Percentiles rank a stretch among this genome's conserved stretches.
Evolutionary conservation across 2,888 invertebrate species (phyloP).

Genomic region (Vannuccia rotundouncinata): DNA sequence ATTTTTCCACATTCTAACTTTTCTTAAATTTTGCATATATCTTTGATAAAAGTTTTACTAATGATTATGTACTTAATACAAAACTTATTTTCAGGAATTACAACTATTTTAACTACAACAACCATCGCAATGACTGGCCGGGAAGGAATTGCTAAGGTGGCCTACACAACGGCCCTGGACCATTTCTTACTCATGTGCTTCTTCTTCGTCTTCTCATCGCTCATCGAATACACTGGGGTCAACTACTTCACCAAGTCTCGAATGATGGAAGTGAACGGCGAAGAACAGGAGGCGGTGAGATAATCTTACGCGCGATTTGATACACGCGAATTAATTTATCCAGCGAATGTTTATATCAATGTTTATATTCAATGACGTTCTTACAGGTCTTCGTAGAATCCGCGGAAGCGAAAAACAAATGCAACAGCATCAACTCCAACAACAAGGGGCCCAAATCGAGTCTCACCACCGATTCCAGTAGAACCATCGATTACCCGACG

Average conservation of each 20-base stretch:
- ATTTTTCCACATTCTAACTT: too few species aligned
- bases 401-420: background rate
- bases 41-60: too few species aligned
- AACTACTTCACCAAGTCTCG: conserved; percentile 44
- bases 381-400: too few species aligned
- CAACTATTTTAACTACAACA: conserved; percentile 44
- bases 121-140: conserved; percentile 44
- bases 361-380: too few species aligned
- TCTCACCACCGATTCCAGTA: background rate
- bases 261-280: conserved; percentile 28
- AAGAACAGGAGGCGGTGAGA: background rate
- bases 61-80: too few species aligned
- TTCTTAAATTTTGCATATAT: too few species aligned
- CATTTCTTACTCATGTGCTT: conserved; percentile 44
- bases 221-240: conserved; percentile 45
- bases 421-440: background rate
- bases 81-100: too few species aligned
- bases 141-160: conserved; percentile 65
- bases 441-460: background rate
- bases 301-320: conserved; percentile 30
- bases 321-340: too few species aligned
- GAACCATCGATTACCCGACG: background rate
- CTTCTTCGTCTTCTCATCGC: conserved; percentile 43
- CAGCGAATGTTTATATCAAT: too few species aligned
- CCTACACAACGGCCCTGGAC: conserved; percentile 45